A percentile compares a stretch with the other conserved stretches of the same genome.
These are phyloP conservation scores for Drosophila virilis DNA, from an alignment of 1,140 invertebrate species.

Conservation along the genomic window DNA sequence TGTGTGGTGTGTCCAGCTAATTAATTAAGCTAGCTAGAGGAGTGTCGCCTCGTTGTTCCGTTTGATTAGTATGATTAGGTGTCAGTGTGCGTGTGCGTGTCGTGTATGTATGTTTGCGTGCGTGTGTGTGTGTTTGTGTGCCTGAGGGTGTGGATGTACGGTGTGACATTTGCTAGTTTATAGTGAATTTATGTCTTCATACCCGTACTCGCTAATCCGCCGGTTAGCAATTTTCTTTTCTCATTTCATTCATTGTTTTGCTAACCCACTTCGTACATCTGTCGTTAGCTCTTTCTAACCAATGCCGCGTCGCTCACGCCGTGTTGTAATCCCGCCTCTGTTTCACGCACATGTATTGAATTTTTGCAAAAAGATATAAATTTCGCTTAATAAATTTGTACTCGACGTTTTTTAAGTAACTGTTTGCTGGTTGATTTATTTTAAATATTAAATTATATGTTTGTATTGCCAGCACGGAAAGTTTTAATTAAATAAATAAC, in stretches of 20 bases:
- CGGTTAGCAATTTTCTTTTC: constrained; percentile 55
- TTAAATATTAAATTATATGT: background rate
- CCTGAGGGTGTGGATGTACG: constrained; percentile 9
- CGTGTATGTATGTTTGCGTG: constrained; percentile 21
- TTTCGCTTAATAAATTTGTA: constrained; percentile 6
- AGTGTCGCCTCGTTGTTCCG: constrained; percentile 33
- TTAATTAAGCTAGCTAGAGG: constrained; percentile 58
- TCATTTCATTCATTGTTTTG: constrained; percentile 56
- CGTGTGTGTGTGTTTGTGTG: constrained; percentile 15
- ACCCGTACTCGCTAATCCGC: constrained; percentile 36
- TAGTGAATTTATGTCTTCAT: constrained; percentile 37
- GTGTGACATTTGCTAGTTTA: constrained; percentile 57
- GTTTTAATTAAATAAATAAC: constrained; percentile 18
- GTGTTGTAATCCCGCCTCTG: constrained; percentile 25
- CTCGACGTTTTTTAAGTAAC: background rate
- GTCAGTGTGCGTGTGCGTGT: constrained; percentile 4
- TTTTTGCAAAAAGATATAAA: constrained; percentile 5
- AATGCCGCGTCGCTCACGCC: background rate
- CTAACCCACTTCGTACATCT: constrained; percentile 53
- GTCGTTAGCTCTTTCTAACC: constrained; percentile 23
- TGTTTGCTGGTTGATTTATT: background rate
- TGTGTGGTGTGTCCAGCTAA: constrained; percentile 61
- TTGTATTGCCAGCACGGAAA: background rate
- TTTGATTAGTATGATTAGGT: constrained; percentile 33
- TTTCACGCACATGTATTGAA: constrained; percentile 40